These are phyloP conservation scores for Pristionchus maxplancki DNA, from an alignment of 2,888 invertebrate species.

Conservation along the genomic window DNA sequence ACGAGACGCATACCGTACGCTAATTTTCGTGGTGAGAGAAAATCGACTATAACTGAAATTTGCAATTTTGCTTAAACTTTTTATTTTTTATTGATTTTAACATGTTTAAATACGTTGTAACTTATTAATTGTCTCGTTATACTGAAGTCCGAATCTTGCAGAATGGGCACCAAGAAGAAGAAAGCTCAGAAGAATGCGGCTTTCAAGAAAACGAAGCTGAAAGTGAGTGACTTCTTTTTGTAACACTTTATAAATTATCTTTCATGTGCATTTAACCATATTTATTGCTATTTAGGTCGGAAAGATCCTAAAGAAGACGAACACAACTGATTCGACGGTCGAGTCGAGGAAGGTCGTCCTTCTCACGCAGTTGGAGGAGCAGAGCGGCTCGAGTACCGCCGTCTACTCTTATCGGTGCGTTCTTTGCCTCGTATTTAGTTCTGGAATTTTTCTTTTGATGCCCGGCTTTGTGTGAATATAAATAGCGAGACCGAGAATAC, in stretches of 20 bases:
- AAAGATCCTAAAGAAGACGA: slow-evolving; percentile 66
- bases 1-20: not conserved
- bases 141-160: not conserved
- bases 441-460: no score
- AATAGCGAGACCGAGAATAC: no score
- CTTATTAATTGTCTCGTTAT: not conserved
- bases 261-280: no score
- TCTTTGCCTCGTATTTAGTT: not conserved
- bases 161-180: slow-evolving; percentile 57
- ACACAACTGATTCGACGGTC: slow-evolving; percentile 69
- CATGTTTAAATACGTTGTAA: not conserved
- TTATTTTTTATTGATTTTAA: not conserved
- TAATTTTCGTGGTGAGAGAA: not conserved
- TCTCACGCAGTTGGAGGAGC: slow-evolving; percentile 60
- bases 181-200: slow-evolving; percentile 65
- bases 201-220: slow-evolving; percentile 71
- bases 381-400: slow-evolving; percentile 56
- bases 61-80: not conserved
- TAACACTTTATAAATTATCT: no score
- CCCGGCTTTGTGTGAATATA: slow-evolving; percentile 46
- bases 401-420: slow-evolving; percentile 41
- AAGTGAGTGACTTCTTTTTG: slow-evolving; percentile 54
- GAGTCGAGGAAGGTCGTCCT: slow-evolving; percentile 59
- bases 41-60: not conserved
- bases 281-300: slow-evolving; percentile 54